Conservation (phyloP, 1,140 invertebrate genomes). For the Paraescarpia echinospica region DNA sequence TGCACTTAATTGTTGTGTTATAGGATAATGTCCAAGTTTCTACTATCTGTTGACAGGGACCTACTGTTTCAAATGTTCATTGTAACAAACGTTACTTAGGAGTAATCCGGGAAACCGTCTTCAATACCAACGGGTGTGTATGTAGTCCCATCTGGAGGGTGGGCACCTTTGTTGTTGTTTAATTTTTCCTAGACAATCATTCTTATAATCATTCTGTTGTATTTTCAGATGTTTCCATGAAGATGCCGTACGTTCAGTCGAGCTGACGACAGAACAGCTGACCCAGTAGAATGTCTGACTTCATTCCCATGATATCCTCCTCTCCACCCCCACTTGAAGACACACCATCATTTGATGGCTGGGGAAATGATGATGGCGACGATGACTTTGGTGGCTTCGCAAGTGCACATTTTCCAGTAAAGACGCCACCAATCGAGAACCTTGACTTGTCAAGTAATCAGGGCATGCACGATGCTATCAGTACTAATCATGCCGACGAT, state of each 20-base stretch:
- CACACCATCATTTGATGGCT: slow-evolving; percentile 7
- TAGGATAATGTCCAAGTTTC: too few relatives aligned
- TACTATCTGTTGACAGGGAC: too few relatives aligned
- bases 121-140: too few relatives aligned
- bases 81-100: too few relatives aligned
- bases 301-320: slow-evolving; percentile 24
- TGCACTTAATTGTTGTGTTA: too few relatives aligned
- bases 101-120: too few relatives aligned
- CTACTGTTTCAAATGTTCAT: too few relatives aligned
- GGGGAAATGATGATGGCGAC: slow-evolving; percentile 17
- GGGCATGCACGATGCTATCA: neutral
- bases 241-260: neutral
- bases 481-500: neutral
- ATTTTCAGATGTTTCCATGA: slow-evolving; percentile 1
- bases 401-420: neutral
- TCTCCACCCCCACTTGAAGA: slow-evolving; percentile 19
- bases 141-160: too few relatives aligned
- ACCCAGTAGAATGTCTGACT: slow-evolving; percentile 14
- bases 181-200: too few relatives aligned
- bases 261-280: neutral
- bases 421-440: neutral
- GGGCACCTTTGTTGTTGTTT: too few relatives aligned
- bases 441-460: neutral
- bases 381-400: slow-evolving; percentile 21
- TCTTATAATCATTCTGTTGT: neutral